phyloP scores from a whole-genome alignment of 1,140 invertebrate genomes.

The Nautilus pompilius region DNA sequence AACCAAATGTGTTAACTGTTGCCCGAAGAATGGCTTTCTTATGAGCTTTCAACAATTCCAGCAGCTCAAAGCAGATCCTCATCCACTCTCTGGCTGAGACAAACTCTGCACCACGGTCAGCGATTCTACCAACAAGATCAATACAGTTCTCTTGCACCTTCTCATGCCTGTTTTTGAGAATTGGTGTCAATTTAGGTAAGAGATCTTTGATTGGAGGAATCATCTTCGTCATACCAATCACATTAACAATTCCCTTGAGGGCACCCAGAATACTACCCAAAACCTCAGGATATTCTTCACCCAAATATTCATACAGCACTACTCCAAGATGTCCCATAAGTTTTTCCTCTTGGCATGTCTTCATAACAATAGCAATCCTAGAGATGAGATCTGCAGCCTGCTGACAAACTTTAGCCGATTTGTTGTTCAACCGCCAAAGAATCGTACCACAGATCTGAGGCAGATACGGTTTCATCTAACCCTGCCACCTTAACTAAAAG shows the following conservation, averaged over 20 bases:
- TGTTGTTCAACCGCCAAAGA: slow-evolving; percentile 98
- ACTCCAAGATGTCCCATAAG: slow-evolving; percentile 99
- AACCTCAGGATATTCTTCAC: slow-evolving; percentile 99
- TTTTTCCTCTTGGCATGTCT: slow-evolving; percentile 99
- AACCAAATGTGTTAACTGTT: slow-evolving; percentile 99
- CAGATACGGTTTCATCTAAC: slow-evolving; percentile 97
- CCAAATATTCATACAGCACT: slow-evolving; percentile 97
- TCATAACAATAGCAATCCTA: slow-evolving; percentile 98
- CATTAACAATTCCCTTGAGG: slow-evolving; percentile 97
- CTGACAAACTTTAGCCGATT: slow-evolving; percentile 98
- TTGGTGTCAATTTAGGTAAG: slow-evolving; percentile 93
- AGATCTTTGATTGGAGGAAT: slow-evolving; percentile 99
- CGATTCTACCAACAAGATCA: slow-evolving; percentile 96
- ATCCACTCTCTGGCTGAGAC: slow-evolving; percentile 99
- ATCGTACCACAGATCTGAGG: slow-evolving; percentile 99
- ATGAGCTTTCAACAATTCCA: slow-evolving; percentile 97
- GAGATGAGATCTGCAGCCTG: slow-evolving; percentile 99
- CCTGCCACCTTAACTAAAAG: too few relatives aligned
- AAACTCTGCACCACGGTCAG: slow-evolving; percentile 98
- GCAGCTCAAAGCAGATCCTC: slow-evolving; percentile 97
- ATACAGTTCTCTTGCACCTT: slow-evolving; percentile 99
- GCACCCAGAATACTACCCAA: slow-evolving; percentile 97
- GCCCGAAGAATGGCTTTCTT: slow-evolving; percentile 98
- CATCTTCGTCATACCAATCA: slow-evolving; percentile 99
- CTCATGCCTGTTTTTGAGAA: slow-evolving; percentile 78